Percentiles rank a stretch among this genome's conserved stretches.
phyloP scores from a whole-genome alignment of 2,113 vertebrate species.

The Cyphotilapia sp. region DNA sequence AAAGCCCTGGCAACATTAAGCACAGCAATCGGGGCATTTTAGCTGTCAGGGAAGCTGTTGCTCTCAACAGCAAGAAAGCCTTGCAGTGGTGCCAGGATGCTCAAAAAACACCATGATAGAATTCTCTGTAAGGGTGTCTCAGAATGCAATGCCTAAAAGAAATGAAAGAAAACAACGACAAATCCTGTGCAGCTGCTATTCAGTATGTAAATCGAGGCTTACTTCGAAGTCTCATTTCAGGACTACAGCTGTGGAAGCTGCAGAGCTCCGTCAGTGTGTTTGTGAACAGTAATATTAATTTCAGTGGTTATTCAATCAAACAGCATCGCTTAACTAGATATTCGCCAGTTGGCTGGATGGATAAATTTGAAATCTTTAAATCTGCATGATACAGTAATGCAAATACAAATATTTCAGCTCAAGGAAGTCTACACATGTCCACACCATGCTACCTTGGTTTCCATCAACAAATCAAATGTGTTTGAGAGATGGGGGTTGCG shows the following conservation, averaged over 20 bases:
- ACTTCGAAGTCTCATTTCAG: slow-evolving; percentile 41
- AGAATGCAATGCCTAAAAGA: slow-evolving; percentile 28
- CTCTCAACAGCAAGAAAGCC: slow-evolving; percentile 16
- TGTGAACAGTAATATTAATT: slow-evolving; percentile 29
- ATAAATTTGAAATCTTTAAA: not conserved
- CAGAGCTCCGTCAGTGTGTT: not conserved
- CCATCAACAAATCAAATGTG: slow-evolving; percentile 58
- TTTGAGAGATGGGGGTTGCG: slow-evolving; percentile 26
- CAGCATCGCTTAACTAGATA: not conserved
- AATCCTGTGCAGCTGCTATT: slow-evolving; percentile 51
- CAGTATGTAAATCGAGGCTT: slow-evolving; percentile 51
- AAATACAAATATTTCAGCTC: not conserved
- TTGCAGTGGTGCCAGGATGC: slow-evolving; percentile 38
- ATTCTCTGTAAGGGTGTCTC: slow-evolving; percentile 31
- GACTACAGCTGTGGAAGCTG: slow-evolving; percentile 32
- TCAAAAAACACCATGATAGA: slow-evolving; percentile 18
- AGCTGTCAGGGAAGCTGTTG: slow-evolving; percentile 32
- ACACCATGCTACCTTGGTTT: slow-evolving; percentile 25
- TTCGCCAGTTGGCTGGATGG: not conserved
- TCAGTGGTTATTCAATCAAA: slow-evolving; percentile 27
- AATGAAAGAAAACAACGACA: slow-evolving; percentile 39
- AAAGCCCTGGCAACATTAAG: slow-evolving; percentile 26
- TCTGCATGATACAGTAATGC: not conserved
- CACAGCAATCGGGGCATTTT: slow-evolving; percentile 22
- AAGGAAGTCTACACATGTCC: slow-evolving; percentile 20